Evolutionary conservation across 30 jellyfish, hydroid and myxozoan species (phyloP).

Genomic region (Phacellophora camtschatica): DNA sequence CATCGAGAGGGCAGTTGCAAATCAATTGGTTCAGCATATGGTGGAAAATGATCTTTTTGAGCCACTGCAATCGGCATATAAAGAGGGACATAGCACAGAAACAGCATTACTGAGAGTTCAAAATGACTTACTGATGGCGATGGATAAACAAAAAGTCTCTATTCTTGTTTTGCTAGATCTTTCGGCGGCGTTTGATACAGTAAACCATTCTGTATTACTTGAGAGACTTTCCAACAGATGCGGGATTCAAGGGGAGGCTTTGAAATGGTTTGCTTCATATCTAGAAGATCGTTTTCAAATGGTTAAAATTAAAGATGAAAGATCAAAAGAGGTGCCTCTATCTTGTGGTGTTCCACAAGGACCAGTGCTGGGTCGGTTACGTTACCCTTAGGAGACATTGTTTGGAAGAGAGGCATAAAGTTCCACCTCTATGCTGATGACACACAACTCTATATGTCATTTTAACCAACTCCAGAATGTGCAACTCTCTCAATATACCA

Average conservation of each 20-base stretch:
- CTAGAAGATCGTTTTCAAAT: conserved; percentile 18
- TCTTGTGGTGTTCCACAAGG: conserved; percentile 63
- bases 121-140: conserved; percentile 4
- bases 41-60: conserved; percentile 38
- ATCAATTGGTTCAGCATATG: conserved; percentile 40
- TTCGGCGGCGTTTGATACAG: conserved; percentile 53
- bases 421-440: conserved; percentile 29
- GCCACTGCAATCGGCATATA: conserved; percentile 51
- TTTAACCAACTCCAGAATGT: neutral
- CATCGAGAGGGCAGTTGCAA: conserved; percentile 48
- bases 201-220: conserved; percentile 5
- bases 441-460: neutral
- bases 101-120: conserved; percentile 49
- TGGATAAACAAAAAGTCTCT: conserved; percentile 10
- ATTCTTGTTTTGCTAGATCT: conserved; percentile 37
- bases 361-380: conserved; percentile 36
- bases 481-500: conserved; percentile 27
- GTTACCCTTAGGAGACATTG: conserved; percentile 16
- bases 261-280: conserved; percentile 37
- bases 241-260: conserved; percentile 15
- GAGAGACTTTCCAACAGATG: conserved; percentile 14
- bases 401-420: neutral
- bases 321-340: conserved; percentile 20
- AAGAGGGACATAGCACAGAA: conserved; percentile 49
- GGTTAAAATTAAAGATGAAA: conserved; percentile 6